These are phyloP conservation scores for Proterorhinus semilunaris DNA, from an alignment of 2,113 vertebrate genomes.

Conservation along the genomic window DNA sequence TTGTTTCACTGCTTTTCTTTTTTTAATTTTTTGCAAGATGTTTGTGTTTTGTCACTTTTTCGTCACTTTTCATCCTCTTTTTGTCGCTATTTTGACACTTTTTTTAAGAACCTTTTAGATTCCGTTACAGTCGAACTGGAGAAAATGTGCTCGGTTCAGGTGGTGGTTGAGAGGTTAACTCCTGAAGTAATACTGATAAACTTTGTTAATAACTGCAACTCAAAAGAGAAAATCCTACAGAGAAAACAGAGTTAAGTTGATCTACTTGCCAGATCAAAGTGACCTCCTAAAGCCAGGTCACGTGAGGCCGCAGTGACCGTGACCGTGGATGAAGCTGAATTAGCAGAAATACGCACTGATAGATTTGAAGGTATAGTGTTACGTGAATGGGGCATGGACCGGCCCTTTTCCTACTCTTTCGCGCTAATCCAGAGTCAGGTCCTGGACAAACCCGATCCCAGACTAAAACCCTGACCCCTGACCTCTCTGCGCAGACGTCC, in stretches of 20 bases:
- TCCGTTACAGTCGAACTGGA: no score
- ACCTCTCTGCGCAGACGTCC: constrained; percentile 93
- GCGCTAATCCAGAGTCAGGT: background rate
- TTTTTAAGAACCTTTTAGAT: no score
- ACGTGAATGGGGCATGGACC: background rate
- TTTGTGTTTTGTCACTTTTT: no score
- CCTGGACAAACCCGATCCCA: constrained; percentile 4
- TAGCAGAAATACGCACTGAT: background rate
- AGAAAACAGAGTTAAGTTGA: background rate
- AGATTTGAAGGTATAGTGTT: background rate
- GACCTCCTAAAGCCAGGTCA: background rate
- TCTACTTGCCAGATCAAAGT: background rate
- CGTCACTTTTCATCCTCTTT: no score
- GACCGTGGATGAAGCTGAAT: background rate
- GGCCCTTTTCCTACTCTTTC: constrained; percentile 3
- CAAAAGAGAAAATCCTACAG: background rate
- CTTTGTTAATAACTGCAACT: no score
- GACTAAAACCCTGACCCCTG: background rate
- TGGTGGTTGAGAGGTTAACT: no score
- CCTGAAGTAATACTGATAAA: no score
- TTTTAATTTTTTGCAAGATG: no score
- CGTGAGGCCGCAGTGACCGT: constrained; percentile 2
- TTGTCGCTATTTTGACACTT: no score
- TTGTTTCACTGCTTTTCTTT: no score
- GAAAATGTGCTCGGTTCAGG: no score